Evolutionary conservation across 2,888 invertebrate species (phyloP).

Genomic region (Spodoptera picta): DNA sequence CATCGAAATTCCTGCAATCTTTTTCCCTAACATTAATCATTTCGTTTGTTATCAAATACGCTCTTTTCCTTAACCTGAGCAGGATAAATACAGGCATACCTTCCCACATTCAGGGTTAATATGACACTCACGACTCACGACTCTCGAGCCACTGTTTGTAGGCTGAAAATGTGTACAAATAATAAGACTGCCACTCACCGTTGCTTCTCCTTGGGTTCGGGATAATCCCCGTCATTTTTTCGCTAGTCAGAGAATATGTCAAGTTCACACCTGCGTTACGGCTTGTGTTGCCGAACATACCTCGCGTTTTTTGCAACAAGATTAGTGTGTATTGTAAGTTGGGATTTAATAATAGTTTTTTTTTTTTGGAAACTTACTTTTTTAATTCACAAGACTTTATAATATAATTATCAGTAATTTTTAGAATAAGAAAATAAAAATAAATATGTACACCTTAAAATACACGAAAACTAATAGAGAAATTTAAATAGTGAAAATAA

Average conservation of each 20-base stretch:
- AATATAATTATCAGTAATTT: no score
- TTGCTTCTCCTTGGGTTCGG: conserved; percentile 24
- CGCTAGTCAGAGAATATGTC: conserved; percentile 52
- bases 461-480: no score
- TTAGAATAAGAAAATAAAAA: no score
- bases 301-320: conserved; percentile 36
- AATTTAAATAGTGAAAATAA: no score
- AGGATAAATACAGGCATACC: conserved; percentile 30
- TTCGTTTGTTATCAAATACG: conserved; percentile 33
- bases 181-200: conserved; percentile 55
- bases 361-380: no score
- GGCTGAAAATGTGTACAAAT: conserved; percentile 55
- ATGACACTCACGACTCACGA: conserved; percentile 27
- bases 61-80: conserved; percentile 25
- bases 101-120: conserved; percentile 31
- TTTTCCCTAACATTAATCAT: conserved; percentile 50
- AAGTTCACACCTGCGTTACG: conserved; percentile 56
- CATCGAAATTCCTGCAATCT: conserved; percentile 39
- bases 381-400: no score
- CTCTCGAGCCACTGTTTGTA: conserved; percentile 19
- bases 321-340: conserved; percentile 43
- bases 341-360: not conserved
- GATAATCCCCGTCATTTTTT: conserved; percentile 55
- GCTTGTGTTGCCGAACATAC: conserved; percentile 19
- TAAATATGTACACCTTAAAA: no score